A percentile compares a stretch with the other conserved stretches of the same genome.
Conservation (phyloP, 2,888 invertebrate species). For the Caenorhabditis imperialis region DNA sequence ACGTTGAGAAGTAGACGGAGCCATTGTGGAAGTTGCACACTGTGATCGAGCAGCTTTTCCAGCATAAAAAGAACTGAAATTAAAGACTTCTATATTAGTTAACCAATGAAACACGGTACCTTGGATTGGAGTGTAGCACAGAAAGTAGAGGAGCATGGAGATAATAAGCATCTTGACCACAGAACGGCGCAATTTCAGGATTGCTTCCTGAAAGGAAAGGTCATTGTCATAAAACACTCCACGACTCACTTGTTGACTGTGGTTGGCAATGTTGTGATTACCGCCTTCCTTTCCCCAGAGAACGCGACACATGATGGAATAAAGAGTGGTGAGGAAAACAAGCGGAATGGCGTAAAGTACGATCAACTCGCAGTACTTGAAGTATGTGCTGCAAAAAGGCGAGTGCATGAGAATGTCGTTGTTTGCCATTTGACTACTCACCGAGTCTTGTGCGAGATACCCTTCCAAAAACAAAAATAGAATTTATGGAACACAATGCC, state of each 20-base stretch:
- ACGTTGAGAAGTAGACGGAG: slow-evolving; percentile 63
- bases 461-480: slow-evolving; percentile 61
- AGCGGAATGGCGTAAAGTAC: slow-evolving; percentile 69
- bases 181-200: slow-evolving; percentile 76
- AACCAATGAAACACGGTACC: slow-evolving; percentile 35
- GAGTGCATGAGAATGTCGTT: not conserved
- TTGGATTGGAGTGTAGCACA: slow-evolving; percentile 80
- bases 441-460: slow-evolving; percentile 55
- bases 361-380: slow-evolving; percentile 67
- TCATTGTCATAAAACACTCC: not conserved
- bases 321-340: slow-evolving; percentile 65
- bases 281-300: slow-evolving; percentile 62
- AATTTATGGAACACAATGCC: slow-evolving; percentile 54
- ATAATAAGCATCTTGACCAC: slow-evolving; percentile 80
- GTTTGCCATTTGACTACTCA: not conserved
- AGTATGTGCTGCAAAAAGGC: slow-evolving; percentile 53
- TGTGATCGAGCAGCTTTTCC: slow-evolving; percentile 53
- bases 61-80: slow-evolving; percentile 61
- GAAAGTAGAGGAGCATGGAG: slow-evolving; percentile 79
- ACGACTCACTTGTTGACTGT: slow-evolving; percentile 59
- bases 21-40: slow-evolving; percentile 62
- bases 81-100: not conserved
- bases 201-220: slow-evolving; percentile 49
- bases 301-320: slow-evolving; percentile 68
- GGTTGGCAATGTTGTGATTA: slow-evolving; percentile 64